These are phyloP conservation scores for Enteromius thamalakanensis DNA, from an alignment of 2,797 vertebrate genomes.

Conservation along the genomic window DNA sequence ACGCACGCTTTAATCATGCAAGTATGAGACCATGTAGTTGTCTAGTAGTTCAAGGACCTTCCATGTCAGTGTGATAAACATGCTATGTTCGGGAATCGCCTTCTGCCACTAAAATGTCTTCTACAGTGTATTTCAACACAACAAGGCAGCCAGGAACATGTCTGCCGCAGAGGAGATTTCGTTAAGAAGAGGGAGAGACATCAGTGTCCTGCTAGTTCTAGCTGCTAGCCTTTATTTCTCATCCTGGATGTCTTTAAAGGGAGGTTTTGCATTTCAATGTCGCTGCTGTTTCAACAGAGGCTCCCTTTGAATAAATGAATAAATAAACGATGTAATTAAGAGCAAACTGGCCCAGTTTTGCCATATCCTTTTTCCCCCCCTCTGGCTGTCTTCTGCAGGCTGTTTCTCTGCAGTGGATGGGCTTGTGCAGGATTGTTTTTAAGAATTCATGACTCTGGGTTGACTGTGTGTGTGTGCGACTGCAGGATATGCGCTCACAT, in stretches of 20 bases:
- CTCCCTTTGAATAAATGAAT: slow-evolving; percentile 80
- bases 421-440: slow-evolving; percentile 47
- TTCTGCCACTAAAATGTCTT: neutral
- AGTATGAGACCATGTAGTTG: neutral
- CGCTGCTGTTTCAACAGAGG: slow-evolving; percentile 72
- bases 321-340: slow-evolving; percentile 80
- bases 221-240: slow-evolving; percentile 60
- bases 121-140: neutral
- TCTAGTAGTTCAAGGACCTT: neutral
- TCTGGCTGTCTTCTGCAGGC: slow-evolving; percentile 44
- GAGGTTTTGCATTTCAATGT: slow-evolving; percentile 78
- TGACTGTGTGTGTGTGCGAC: slow-evolving; percentile 41
- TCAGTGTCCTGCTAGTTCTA: slow-evolving; percentile 56
- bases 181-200: slow-evolving; percentile 21
- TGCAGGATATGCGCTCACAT: slow-evolving; percentile 53
- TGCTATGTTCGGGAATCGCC: neutral
- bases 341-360: slow-evolving; percentile 77
- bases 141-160: slow-evolving; percentile 1
- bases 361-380: slow-evolving; percentile 44
- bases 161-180: neutral
- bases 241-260: slow-evolving; percentile 69
- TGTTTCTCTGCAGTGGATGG: slow-evolving; percentile 53
- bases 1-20: neutral
- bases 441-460: slow-evolving; percentile 57
- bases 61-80: neutral